phyloP scores from a whole-genome alignment of 2,888 invertebrate species.

The Steinernema scapterisci region DNA sequence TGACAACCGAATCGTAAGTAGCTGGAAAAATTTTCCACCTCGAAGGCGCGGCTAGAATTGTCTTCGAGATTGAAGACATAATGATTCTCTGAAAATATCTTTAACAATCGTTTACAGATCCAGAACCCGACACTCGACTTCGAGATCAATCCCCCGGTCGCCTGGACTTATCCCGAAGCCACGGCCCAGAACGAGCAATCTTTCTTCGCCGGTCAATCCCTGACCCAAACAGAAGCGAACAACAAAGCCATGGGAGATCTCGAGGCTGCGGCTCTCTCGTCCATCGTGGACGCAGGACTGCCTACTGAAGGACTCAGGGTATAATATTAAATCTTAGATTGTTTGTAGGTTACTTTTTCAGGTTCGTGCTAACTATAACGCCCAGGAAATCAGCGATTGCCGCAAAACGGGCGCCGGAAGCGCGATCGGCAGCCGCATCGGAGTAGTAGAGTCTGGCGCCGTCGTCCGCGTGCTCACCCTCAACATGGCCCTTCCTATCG shows the following conservation, averaged over 20 bases:
- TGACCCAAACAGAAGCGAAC: slow-evolving; percentile 33
- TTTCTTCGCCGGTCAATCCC: slow-evolving; percentile 30
- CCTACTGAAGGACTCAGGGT: slow-evolving; percentile 26
- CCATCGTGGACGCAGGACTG: slow-evolving; percentile 6
- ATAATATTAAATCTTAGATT: too few species aligned
- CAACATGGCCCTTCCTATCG: not conserved
- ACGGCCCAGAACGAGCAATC: slow-evolving; percentile 15
- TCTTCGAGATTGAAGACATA: too few species aligned
- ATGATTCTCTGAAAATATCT: too few species aligned
- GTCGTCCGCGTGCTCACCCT: not conserved
- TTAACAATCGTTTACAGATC: not conserved
- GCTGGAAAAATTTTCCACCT: too few species aligned
- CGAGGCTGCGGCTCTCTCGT: slow-evolving; percentile 27
- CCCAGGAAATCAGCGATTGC: slow-evolving; percentile 34
- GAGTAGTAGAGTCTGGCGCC: slow-evolving; percentile 1
- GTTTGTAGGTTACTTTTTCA: too few species aligned
- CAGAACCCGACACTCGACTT: slow-evolving; percentile 33
- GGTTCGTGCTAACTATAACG: slow-evolving; percentile 6
- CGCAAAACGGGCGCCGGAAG: not conserved
- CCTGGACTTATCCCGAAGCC: slow-evolving; percentile 36
- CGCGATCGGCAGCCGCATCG: not conserved
- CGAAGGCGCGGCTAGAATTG: too few species aligned
- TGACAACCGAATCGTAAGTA: slow-evolving; percentile 8
- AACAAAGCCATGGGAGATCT: slow-evolving; percentile 34
- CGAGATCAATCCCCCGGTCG: slow-evolving; percentile 34